phyloP scores from a whole-genome alignment of 1,140 invertebrate genomes.

The Formica selysi region DNA sequence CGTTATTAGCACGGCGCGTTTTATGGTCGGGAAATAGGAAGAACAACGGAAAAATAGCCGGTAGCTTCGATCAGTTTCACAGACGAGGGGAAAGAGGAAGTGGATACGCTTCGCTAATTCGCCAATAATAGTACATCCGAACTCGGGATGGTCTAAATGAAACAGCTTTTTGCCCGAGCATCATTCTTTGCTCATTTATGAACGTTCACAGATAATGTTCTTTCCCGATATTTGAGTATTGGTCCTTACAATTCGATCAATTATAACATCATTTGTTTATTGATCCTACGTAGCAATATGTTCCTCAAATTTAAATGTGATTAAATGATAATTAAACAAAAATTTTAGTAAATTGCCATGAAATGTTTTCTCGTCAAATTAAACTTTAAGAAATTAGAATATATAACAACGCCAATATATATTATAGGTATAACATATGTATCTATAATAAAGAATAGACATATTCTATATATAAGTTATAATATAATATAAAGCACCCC shows the following conservation, averaged over 20 bases:
- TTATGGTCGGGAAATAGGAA: constrained; percentile 24
- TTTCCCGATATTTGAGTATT: background rate
- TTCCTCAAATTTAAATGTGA: background rate
- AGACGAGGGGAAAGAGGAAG: background rate
- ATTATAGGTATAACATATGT: background rate
- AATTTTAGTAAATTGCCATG: constrained; percentile 6
- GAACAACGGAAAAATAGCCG: constrained; percentile 40
- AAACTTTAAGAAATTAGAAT: constrained; percentile 6
- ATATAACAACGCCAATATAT: background rate
- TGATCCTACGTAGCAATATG: background rate
- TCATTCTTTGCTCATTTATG: background rate
- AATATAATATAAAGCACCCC: background rate
- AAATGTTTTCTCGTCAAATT: background rate
- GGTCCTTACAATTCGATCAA: background rate
- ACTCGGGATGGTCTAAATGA: background rate
- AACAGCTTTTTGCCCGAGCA: background rate
- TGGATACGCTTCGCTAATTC: constrained; percentile 30
- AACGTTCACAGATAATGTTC: background rate
- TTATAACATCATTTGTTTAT: background rate
- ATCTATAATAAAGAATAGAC: background rate
- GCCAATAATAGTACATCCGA: background rate
- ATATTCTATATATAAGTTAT: background rate
- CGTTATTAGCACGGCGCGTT: constrained; percentile 44
- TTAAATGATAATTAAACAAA: constrained; percentile 12
- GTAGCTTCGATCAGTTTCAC: constrained; percentile 21